Percentiles rank a stretch among this genome's conserved stretches.
These are phyloP conservation scores for Lysiphlebus fabarum DNA, from an alignment of 1,140 invertebrate genomes.

Conservation along the genomic window DNA sequence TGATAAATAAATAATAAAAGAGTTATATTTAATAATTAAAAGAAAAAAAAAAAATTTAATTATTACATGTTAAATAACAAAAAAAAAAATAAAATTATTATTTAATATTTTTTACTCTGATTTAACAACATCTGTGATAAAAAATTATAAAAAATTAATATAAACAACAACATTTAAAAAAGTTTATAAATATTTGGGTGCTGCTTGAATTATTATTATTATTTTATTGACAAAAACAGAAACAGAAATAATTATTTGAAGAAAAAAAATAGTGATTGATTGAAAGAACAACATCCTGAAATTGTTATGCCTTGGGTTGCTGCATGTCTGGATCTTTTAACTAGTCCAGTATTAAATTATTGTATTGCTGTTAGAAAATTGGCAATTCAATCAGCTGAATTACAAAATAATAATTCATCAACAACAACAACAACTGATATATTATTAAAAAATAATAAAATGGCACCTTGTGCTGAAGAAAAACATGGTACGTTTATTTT, in stretches of 20 bases:
- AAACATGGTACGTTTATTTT: constrained; percentile 34
- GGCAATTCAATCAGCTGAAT: constrained; percentile 41
- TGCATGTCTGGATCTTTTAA: constrained; percentile 45
- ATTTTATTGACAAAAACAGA: not conserved
- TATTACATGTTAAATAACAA: too few species aligned
- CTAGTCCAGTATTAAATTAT: constrained; percentile 42
- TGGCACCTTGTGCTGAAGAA: constrained; percentile 39
- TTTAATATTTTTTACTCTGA: too few species aligned
- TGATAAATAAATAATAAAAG: too few species aligned
- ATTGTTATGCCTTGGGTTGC: constrained; percentile 49
- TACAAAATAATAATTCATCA: constrained; percentile 29
- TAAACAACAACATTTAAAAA: not conserved
- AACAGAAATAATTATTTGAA: not conserved
- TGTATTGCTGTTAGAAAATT: constrained; percentile 43
- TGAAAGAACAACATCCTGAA: not conserved
- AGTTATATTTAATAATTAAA: too few species aligned
- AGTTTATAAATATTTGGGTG: constrained; percentile 1
- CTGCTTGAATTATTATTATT: not conserved
- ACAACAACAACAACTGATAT: constrained; percentile 8
- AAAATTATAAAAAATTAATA: too few species aligned
- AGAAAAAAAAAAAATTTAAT: too few species aligned
- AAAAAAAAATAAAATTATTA: too few species aligned
- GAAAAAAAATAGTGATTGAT: not conserved
- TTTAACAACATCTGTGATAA: too few species aligned
- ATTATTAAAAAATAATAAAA: constrained; percentile 27